Conservation (phyloP, 2,888 invertebrate genomes). For the Caenorhabditis sp. region DNA sequence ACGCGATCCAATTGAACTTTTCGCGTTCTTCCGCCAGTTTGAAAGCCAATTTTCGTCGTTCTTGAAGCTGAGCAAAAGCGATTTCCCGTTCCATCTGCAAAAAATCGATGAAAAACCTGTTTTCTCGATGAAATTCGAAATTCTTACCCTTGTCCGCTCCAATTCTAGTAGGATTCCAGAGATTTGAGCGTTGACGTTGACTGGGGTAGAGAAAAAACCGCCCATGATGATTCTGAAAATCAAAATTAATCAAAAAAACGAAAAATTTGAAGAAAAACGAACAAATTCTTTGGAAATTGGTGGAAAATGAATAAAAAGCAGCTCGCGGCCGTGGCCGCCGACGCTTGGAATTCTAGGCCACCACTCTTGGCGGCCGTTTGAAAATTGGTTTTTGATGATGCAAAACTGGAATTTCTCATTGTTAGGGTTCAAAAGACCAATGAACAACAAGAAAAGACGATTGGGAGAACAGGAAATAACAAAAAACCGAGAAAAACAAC, state of each 20-base stretch:
- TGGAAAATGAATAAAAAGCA: background rate
- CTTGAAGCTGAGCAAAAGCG: constrained; percentile 68
- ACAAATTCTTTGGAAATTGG: too few species aligned
- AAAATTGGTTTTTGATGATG: background rate
- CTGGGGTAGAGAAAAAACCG: constrained; percentile 38
- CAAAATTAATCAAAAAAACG: background rate
- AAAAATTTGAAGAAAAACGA: constrained; percentile 11
- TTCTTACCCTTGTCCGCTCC: constrained; percentile 60
- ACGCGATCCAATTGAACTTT: constrained; percentile 67
- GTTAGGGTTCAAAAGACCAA: background rate
- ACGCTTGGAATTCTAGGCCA: background rate
- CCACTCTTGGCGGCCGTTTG: background rate
- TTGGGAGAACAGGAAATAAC: background rate
- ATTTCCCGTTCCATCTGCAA: constrained; percentile 73
- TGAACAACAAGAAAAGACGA: background rate
- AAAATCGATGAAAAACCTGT: background rate
- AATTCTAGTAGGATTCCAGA: constrained; percentile 48
- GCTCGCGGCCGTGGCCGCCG: background rate
- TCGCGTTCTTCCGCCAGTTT: constrained; percentile 71
- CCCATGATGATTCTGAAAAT: constrained; percentile 33
- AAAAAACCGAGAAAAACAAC: background rate
- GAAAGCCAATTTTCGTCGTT: constrained; percentile 66
- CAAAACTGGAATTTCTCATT: background rate
- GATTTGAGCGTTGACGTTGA: constrained; percentile 40
- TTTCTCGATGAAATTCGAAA: too few species aligned